phyloP scores from a whole-genome alignment of 1,140 invertebrate species.

The Heliconius himera region DNA sequence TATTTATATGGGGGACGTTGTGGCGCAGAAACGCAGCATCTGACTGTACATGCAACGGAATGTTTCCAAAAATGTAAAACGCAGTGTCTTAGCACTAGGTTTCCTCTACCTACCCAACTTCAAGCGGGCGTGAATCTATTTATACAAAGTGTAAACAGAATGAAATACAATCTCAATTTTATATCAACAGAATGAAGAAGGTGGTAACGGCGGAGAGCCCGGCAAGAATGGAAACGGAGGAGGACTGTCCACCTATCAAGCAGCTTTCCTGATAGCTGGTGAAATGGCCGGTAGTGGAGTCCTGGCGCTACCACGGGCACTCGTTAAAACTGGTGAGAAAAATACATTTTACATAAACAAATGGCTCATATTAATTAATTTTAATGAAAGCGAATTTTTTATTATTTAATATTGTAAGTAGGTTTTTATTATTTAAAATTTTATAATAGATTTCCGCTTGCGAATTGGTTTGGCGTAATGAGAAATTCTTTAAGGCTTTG shows the following conservation, averaged over 20 bases:
- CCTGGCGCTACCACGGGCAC: slow-evolving; percentile 85
- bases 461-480: neutral
- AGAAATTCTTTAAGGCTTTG: too few relatives aligned
- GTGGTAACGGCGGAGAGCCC: neutral
- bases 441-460: neutral
- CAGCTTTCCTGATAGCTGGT: slow-evolving; percentile 86
- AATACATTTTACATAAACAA: too few relatives aligned
- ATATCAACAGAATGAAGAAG: neutral
- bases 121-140: too few relatives aligned
- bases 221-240: slow-evolving; percentile 25
- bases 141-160: neutral
- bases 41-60: too few relatives aligned
- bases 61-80: too few relatives aligned
- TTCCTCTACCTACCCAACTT: too few relatives aligned
- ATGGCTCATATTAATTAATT: neutral
- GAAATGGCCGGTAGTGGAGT: slow-evolving; percentile 90
- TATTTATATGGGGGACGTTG: too few relatives aligned
- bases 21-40: too few relatives aligned
- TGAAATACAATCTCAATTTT: neutral
- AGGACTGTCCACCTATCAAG: slow-evolving; percentile 79
- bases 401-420: neutral
- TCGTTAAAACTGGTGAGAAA: slow-evolving; percentile 84
- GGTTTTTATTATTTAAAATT: neutral
- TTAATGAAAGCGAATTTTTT: neutral
- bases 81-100: too few relatives aligned